A percentile compares a stretch with the other conserved stretches of the same genome.
These are phyloP conservation scores for Pseudochromis fuscus DNA, from an alignment of 2,797 vertebrate genomes.

Conservation along the genomic window DNA sequence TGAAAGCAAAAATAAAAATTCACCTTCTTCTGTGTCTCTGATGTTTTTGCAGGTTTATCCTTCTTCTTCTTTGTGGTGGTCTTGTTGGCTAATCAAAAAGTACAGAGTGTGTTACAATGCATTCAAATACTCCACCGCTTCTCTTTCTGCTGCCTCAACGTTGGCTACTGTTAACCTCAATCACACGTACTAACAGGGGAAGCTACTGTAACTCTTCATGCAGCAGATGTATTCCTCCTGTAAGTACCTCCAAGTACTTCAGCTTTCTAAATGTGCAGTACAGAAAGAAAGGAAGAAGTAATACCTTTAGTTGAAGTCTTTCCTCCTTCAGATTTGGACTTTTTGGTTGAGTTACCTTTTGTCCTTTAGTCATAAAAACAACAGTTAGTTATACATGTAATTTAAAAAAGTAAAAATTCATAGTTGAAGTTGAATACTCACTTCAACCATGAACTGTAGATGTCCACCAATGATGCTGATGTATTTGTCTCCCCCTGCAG, in stretches of 20 bases:
- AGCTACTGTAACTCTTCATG: background rate
- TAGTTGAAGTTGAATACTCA: too few species aligned
- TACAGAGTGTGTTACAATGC: background rate
- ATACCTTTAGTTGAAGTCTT: conserved; percentile 57
- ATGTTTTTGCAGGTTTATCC: conserved; percentile 43
- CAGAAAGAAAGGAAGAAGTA: background rate
- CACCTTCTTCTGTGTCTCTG: conserved; percentile 50
- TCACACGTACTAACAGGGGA: conserved; percentile 28
- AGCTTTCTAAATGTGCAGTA: too few species aligned
- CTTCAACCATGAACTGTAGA: conserved; percentile 80
- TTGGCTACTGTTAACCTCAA: background rate
- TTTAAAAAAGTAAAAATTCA: too few species aligned
- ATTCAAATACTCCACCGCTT: background rate
- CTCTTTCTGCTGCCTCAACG: background rate
- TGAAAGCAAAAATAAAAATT: background rate
- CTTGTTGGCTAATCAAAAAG: conserved; percentile 22
- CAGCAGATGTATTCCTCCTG: too few species aligned
- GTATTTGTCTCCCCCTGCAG: conserved; percentile 42
- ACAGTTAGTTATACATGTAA: background rate
- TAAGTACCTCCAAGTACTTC: too few species aligned
- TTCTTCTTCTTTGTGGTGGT: conserved; percentile 51
- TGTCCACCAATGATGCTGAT: conserved; percentile 71
- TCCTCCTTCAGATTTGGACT: conserved; percentile 25
- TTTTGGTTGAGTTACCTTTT: conserved; percentile 49
- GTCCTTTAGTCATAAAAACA: conserved; percentile 28